Conservation (phyloP, 2,888 invertebrate species). For the Amitus sp. region DNA sequence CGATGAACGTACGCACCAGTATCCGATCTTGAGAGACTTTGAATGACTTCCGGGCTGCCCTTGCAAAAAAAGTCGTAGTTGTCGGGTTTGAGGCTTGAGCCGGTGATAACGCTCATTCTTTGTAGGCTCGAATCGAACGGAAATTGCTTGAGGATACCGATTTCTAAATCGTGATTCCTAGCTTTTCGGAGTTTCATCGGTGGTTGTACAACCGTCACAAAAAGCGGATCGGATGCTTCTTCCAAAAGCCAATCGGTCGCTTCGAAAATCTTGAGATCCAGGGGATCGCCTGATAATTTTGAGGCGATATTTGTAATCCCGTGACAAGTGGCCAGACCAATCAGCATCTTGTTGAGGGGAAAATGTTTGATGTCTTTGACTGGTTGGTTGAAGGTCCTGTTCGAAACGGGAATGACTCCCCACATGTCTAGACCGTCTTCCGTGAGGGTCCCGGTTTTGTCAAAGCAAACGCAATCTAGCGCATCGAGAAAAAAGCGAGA, state of each 20-base stretch:
- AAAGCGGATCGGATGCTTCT: constrained; percentile 89
- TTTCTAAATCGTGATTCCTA: constrained; percentile 68
- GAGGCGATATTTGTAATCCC: constrained; percentile 91
- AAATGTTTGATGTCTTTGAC: constrained; percentile 67
- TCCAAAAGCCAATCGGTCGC: constrained; percentile 92
- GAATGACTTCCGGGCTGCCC: constrained; percentile 93
- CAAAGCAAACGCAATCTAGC: constrained; percentile 84
- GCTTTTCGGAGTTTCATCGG: constrained; percentile 55
- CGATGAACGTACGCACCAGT: constrained; percentile 67
- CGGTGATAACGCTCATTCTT: constrained; percentile 88
- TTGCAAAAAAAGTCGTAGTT: constrained; percentile 87
- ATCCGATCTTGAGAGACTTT: constrained; percentile 79
- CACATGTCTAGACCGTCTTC: constrained; percentile 97
- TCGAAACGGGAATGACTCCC: constrained; percentile 83
- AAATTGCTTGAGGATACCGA: constrained; percentile 87
- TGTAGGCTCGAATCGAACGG: constrained; percentile 89
- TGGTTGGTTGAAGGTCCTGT: constrained; percentile 65
- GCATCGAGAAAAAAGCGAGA: not conserved
- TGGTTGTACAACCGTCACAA: constrained; percentile 86
- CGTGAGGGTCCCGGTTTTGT: constrained; percentile 96
- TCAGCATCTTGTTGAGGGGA: constrained; percentile 70
- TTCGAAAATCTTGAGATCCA: constrained; percentile 97
- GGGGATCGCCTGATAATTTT: constrained; percentile 89
- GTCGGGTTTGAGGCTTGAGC: constrained; percentile 77
- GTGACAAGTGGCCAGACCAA: constrained; percentile 93